Evolutionary conservation across 2,888 invertebrate species (phyloP), one percentile per base, ranked within the genome.

Genomic region (Ditula angustiorana): DNA sequence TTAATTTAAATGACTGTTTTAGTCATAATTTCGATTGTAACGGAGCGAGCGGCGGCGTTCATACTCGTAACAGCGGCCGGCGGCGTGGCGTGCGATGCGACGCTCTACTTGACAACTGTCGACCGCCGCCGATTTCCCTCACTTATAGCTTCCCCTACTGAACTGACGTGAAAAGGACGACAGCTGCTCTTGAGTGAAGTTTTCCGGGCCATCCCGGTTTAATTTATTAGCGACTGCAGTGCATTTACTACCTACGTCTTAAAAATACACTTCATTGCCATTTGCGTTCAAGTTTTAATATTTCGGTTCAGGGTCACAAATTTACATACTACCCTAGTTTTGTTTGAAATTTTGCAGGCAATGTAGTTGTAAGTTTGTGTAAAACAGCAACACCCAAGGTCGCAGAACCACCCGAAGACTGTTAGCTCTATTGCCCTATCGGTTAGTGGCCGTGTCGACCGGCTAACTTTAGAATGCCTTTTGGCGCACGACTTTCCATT

Each of bases 121-220:
- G 72, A 78, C 73, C 71, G 71, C 74, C 68, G 73, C 70, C 74
- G 75, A 74, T 19, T 85, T 85, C 85, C 85, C 85, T 81, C 82
- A 82, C 81, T 85, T 90, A 82, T 88, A 88, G 80, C 84, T 78
- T 78, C 82, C 79, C 80, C 79, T 81, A 79, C 80, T 78, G 69
- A 76, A 77, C 75, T 75, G 78, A 80, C 37, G 28, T 52, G 37
- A 83, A 59, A 71, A 86, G 82, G 79, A 79, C 83, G 80, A 76
- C 89, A 89, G 86, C 85, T 90, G 91, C 74, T 81, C 78, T 77
- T 73, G 71, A 79, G 76, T 71, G 56, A 76, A 78, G 72, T 85
- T 89, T 89, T 86, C 88, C 87, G 75, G 67, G 72, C 75, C 75
- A 71, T 69, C 49, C 19, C 2, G 41, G 19, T 10, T 41, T 2